A percentile compares a stretch with the other conserved stretches of the same genome.
Evolutionary conservation across 35 echinoderm and acorn worm species (phyloP).

Genomic region (Apostichopus parvimensis): DNA sequence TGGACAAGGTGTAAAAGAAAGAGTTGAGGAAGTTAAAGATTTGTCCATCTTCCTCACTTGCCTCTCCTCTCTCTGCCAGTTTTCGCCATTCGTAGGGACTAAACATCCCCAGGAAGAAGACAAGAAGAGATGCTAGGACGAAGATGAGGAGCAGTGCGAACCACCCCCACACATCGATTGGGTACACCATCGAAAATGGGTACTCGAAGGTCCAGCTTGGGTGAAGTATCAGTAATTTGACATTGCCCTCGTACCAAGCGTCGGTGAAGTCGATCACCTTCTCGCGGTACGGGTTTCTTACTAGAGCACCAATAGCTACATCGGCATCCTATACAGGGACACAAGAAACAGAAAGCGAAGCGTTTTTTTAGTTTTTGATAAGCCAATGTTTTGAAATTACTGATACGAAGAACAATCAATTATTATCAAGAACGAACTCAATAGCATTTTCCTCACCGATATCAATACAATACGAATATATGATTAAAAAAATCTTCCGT

Average conservation of each 20-base stretch:
- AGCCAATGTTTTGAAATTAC: too few relatives aligned
- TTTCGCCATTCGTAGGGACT: slow-evolving; percentile 75
- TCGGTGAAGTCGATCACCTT: slow-evolving; percentile 74
- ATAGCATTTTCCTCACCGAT: too few relatives aligned
- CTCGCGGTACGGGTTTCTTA: slow-evolving; percentile 60
- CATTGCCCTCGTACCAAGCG: slow-evolving; percentile 49
- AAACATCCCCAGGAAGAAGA: slow-evolving; percentile 61
- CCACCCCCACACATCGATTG: slow-evolving; percentile 69
- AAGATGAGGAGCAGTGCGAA: slow-evolving; percentile 67
- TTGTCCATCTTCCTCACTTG: slow-evolving; percentile 55
- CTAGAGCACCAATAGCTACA: slow-evolving; percentile 76
- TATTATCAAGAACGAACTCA: too few relatives aligned
- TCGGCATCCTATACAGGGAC: slow-evolving; percentile 72
- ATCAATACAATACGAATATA: too few relatives aligned
- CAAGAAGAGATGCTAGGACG: slow-evolving; percentile 44
- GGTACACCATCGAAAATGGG: slow-evolving; percentile 70
- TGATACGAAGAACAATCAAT: too few relatives aligned
- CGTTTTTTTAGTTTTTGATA: too few relatives aligned
- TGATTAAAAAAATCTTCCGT: too few relatives aligned
- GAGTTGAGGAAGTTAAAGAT: slow-evolving; percentile 72
- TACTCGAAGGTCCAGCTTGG: slow-evolving; percentile 70
- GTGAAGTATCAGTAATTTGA: slow-evolving; percentile 70
- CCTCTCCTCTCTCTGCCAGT: slow-evolving; percentile 44
- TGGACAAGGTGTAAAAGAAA: slow-evolving; percentile 52
- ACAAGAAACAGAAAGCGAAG: background rate